phyloP scores from a whole-genome alignment of 2,797 vertebrate genomes.

The Anabacerthia variegaticeps region DNA sequence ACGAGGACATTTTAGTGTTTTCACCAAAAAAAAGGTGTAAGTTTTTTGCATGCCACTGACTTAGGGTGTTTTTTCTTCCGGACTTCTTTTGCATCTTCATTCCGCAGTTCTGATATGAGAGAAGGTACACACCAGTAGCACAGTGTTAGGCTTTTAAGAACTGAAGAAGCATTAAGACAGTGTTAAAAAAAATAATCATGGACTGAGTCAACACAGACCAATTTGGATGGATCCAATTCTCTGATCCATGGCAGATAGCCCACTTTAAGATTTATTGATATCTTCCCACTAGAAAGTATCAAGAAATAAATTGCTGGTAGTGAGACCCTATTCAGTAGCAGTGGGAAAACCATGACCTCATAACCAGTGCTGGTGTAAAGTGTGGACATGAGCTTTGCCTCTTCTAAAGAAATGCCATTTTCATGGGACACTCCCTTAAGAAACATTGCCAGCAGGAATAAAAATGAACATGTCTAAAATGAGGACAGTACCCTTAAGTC shows the following conservation, averaged over 20 bases:
- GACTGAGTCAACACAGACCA: neutral
- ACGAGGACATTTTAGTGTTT: neutral
- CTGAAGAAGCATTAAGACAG: neutral
- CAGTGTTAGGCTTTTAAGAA: neutral
- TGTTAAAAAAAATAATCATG: neutral
- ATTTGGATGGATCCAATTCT: neutral
- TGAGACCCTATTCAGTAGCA: neutral
- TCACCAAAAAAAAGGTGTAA: neutral
- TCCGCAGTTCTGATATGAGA: neutral
- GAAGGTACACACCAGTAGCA: neutral
- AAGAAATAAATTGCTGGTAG: neutral
- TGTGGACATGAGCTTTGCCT: neutral
- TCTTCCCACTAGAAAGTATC: neutral
- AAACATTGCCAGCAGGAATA: neutral
- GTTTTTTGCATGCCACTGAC: neutral
- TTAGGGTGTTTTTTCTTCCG: neutral
- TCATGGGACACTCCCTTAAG: neutral
- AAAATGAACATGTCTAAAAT: slow-evolving; percentile 42
- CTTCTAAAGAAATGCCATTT: slow-evolving; percentile 43
- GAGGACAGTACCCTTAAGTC: slow-evolving; percentile 20
- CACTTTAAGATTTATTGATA: neutral
- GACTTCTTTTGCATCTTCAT: neutral
- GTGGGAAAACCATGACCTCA: neutral
- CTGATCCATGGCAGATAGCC: neutral
- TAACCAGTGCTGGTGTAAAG: neutral